These are phyloP conservation scores for Haemorhous mexicanus DNA, from an alignment of 2,113 vertebrate species.

Conservation along the genomic window DNA sequence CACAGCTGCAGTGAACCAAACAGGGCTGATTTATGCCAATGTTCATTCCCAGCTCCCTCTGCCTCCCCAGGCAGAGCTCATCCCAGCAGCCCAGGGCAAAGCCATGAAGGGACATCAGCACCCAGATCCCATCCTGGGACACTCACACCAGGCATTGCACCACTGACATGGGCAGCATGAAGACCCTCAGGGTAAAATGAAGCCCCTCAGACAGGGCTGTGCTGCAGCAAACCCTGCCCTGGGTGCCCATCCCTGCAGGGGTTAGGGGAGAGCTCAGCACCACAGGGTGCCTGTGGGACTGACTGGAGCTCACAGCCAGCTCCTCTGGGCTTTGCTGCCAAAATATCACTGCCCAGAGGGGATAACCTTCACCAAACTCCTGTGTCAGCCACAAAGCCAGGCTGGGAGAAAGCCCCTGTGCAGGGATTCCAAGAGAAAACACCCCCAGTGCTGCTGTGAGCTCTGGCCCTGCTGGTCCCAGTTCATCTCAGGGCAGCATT, in stretches of 20 bases:
- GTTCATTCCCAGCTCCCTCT: background rate
- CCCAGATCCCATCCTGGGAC: background rate
- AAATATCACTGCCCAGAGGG: background rate
- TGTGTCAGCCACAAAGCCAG: rapidly evolving
- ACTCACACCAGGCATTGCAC: background rate
- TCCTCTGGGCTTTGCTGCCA: background rate
- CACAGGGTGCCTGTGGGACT: rapidly evolving
- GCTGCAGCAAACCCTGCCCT: background rate
- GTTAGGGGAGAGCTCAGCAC: background rate
- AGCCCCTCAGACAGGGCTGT: background rate
- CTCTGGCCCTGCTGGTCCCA: background rate
- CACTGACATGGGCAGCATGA: background rate
- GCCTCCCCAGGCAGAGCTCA: background rate
- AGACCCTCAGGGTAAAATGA: background rate
- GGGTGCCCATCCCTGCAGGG: background rate
- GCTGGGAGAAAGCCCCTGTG: rapidly evolving
- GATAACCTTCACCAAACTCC: background rate
- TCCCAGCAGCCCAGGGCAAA: background rate
- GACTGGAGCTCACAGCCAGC: background rate
- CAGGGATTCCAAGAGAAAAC: background rate
- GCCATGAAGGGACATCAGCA: background rate
- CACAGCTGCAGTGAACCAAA: background rate
- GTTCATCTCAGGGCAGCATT: background rate
- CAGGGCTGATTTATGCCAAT: background rate
- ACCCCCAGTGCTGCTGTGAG: rapidly evolving